Conservation (phyloP, 2,888 invertebrate species). For the Adelognathus sp. region DNA sequence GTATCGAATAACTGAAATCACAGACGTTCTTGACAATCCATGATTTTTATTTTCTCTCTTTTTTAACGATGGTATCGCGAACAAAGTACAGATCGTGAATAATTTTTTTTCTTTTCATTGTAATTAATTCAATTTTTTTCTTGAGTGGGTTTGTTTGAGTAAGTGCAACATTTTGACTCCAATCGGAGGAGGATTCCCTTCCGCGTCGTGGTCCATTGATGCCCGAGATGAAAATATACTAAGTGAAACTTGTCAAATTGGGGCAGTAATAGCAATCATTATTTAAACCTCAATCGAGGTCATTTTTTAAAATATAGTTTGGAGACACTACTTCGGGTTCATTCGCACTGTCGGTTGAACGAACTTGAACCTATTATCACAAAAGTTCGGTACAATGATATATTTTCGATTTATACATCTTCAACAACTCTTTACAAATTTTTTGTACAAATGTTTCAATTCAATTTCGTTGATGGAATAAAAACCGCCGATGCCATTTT, state of each 20-base stretch:
- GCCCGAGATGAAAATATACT: neutral
- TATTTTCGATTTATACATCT: too few species aligned
- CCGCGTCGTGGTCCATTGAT: constrained; percentile 51
- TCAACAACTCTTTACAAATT: too few species aligned
- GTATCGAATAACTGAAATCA: constrained; percentile 38
- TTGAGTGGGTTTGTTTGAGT: too few species aligned
- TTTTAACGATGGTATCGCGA: neutral
- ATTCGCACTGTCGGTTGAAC: too few species aligned
- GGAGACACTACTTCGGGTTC: too few species aligned
- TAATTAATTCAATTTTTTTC: constrained; percentile 50
- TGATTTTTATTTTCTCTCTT: neutral
- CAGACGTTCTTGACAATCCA: constrained; percentile 27
- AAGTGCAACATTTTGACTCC: too few species aligned
- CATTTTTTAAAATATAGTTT: neutral
- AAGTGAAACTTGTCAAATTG: constrained; percentile 1
- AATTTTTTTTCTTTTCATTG: neutral
- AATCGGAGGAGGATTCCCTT: constrained; percentile 12
- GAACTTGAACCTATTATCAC: too few species aligned
- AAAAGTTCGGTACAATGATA: too few species aligned
- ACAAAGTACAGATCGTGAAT: neutral
- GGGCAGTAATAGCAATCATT: neutral
- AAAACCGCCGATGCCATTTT: too few species aligned
- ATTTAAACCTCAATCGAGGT: neutral
- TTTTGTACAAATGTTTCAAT: too few species aligned
- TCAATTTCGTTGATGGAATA: too few species aligned